Percentiles rank a stretch among this genome's conserved stretches.
phyloP scores from a whole-genome alignment of 2,888 invertebrate species.

The Dilophus febrilis region DNA sequence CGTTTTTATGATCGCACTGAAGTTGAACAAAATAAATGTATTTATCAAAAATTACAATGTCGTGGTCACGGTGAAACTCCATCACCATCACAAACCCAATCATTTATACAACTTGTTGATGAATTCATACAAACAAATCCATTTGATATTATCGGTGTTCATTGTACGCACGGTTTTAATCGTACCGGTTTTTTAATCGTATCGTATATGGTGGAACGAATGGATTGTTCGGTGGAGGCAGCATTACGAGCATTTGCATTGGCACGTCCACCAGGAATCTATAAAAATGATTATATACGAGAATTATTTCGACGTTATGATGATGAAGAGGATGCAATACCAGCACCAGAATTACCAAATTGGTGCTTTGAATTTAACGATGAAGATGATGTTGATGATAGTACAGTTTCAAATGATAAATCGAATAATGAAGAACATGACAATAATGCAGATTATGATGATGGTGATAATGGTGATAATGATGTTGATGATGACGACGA shows the following conservation, averaged over 20 bases:
- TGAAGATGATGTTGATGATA: slow-evolving; percentile 14
- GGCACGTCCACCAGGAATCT: slow-evolving; percentile 79
- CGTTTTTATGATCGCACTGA: slow-evolving; percentile 79
- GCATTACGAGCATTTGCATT: slow-evolving; percentile 61
- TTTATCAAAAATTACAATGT: slow-evolving; percentile 79
- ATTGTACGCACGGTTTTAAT: slow-evolving; percentile 97
- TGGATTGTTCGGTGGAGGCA: slow-evolving; percentile 70
- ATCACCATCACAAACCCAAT: slow-evolving; percentile 58
- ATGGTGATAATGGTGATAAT: slow-evolving; percentile 21
- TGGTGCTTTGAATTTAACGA: slow-evolving; percentile 58
- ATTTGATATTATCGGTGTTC: slow-evolving; percentile 52
- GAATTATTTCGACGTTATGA: slow-evolving; percentile 74
- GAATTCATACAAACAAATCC: slow-evolving; percentile 67
- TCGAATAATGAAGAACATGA: slow-evolving; percentile 2
- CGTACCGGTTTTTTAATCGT: slow-evolving; percentile 85
- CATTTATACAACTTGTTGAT: slow-evolving; percentile 68
- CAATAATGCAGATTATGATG: slow-evolving; percentile 15
- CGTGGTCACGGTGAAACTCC: slow-evolving; percentile 89
- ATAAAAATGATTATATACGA: slow-evolving; percentile 86
- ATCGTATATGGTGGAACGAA: slow-evolving; percentile 73
- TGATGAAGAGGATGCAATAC: slow-evolving; percentile 48
- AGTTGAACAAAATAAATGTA: slow-evolving; percentile 57
- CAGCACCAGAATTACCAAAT: slow-evolving; percentile 62
- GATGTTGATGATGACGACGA: slow-evolving; percentile 10
- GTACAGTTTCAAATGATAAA: slow-evolving; percentile 5